Conservation (phyloP, 2,888 invertebrate species). For the Tipula vernalis region DNA sequence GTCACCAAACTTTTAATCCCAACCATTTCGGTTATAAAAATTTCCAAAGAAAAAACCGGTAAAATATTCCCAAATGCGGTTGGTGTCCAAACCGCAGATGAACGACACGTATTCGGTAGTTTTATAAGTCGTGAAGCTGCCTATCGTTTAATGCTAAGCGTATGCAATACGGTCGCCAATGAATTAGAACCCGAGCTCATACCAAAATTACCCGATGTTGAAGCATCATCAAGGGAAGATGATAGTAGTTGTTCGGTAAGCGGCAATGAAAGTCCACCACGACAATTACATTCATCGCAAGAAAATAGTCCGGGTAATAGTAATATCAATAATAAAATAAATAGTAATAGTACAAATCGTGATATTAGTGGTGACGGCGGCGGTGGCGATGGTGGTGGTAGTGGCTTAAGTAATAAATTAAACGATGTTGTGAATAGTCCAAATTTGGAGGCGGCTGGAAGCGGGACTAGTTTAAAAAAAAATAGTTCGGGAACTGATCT, state of each 20-base stretch:
- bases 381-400: not conserved
- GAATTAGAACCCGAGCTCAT: constrained; percentile 29
- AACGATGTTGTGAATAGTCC: not conserved
- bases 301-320: constrained; percentile 21
- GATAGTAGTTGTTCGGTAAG: constrained; percentile 42
- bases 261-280: constrained; percentile 38
- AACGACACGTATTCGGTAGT: constrained; percentile 82
- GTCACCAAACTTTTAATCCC: constrained; percentile 88
- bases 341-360: not conserved
- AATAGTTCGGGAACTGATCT: not conserved
- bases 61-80: constrained; percentile 91
- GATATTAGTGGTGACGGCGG: not conserved
- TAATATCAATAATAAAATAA: not conserved
- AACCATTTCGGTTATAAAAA: constrained; percentile 68
- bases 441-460: not conserved
- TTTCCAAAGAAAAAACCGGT: constrained; percentile 88
- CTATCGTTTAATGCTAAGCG: constrained; percentile 72
- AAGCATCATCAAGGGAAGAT: constrained; percentile 37
- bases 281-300: constrained; percentile 19
- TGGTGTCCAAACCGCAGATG: constrained; percentile 63
- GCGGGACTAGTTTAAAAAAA: not conserved
- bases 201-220: constrained; percentile 28
- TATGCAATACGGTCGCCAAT: constrained; percentile 46
- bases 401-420: not conserved
- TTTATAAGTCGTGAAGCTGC: constrained; percentile 80